phyloP scores from a whole-genome alignment of 2,888 invertebrate genomes.

The Campoplex capitator region DNA sequence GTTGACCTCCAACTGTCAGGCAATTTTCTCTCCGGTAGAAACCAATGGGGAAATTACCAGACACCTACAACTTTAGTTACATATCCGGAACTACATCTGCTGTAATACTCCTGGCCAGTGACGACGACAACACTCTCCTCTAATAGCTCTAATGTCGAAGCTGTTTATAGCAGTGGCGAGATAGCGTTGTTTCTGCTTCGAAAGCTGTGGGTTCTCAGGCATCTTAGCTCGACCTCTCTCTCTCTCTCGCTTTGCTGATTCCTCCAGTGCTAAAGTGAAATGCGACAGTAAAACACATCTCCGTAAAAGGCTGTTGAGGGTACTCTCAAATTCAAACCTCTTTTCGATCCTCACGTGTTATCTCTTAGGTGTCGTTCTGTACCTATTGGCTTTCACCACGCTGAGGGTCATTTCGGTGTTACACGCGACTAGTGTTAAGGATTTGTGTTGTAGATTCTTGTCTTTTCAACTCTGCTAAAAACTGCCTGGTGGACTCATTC shows the following conservation, averaged over 20 bases:
- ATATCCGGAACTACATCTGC: slow-evolving; percentile 13
- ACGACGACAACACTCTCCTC: not conserved
- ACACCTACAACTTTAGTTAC: not conserved
- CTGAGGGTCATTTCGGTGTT: slow-evolving; percentile 21
- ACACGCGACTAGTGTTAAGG: not conserved
- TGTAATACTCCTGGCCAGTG: not conserved
- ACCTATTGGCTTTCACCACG: slow-evolving; percentile 6
- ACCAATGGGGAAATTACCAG: slow-evolving; percentile 16
- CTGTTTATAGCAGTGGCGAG: not conserved
- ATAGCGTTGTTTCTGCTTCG: not conserved
- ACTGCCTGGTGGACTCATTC: not conserved
- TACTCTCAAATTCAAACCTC: slow-evolving; percentile 3
- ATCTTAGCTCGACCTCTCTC: not conserved
- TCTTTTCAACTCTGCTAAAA: not conserved
- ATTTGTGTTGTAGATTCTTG: not conserved
- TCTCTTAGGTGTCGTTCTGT: slow-evolving; percentile 6
- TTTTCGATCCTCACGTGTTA: slow-evolving; percentile 10
- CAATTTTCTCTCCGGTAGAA: not conserved
- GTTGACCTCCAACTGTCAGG: not conserved
- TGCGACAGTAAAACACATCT: slow-evolving; percentile 12
- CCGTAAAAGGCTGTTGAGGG: not conserved
- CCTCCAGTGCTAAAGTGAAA: slow-evolving; percentile 12
- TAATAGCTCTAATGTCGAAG: slow-evolving; percentile 12
- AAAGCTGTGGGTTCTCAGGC: not conserved
- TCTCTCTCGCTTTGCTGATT: slow-evolving; percentile 10